Percentiles rank a stretch among this genome's conserved stretches.
phyloP scores from a whole-genome alignment of 2,113 vertebrate genomes.

The Ciconia maguari region DNA sequence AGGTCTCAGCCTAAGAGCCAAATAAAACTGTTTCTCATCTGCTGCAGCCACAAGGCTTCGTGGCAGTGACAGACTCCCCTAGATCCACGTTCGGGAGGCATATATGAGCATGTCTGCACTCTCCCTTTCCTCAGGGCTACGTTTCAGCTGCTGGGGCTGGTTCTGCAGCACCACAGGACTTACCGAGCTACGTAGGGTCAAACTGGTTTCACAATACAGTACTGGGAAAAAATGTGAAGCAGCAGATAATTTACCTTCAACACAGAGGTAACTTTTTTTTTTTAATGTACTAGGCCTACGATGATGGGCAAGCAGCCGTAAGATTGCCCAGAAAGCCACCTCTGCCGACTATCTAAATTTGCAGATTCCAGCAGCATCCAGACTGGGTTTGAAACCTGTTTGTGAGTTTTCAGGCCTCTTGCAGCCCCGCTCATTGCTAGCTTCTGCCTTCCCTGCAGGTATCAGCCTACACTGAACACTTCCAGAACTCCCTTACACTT shows the following conservation, averaged over 20 bases:
- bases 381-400: background rate
- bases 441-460: background rate
- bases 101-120: rapidly evolving
- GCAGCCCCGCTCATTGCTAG: background rate
- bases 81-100: background rate
- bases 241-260: background rate
- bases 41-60: background rate
- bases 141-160: background rate
- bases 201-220: background rate
- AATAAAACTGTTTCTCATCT: background rate
- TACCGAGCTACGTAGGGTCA: rapidly evolving
- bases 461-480: background rate
- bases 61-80: background rate
- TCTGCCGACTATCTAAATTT: background rate
- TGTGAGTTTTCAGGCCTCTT: background rate
- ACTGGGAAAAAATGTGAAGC: background rate
- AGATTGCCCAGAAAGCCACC: background rate
- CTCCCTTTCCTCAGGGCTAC: background rate
- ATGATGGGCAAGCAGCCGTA: background rate
- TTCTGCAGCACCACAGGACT: background rate
- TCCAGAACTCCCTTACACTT: background rate
- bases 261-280: background rate
- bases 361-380: background rate
- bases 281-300: background rate
- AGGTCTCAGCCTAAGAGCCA: background rate